Base-by-base conservation (phyloP, 2,888 invertebrate species). In the Amitus sp. region DNA sequence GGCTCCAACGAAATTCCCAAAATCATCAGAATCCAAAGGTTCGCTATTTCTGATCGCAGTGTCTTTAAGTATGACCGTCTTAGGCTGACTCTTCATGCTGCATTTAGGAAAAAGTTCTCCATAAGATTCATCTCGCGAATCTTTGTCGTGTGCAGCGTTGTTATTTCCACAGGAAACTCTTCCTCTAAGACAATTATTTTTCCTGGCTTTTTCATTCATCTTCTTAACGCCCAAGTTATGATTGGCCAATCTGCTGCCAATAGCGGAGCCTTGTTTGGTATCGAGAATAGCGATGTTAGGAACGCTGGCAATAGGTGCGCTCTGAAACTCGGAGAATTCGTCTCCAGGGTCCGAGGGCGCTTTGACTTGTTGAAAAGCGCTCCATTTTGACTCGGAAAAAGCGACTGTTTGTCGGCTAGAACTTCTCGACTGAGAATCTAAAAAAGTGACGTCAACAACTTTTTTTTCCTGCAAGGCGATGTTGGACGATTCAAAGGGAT, bases 291-390 rank as follows among this genome's bases (percentile, higher is more conserved):
- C 68, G 55, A 76, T 67, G 39, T 52, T 73, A 0, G 77, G 70
- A 54, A 70, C 55, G 40, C 56, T 70, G 47, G 53, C 56, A 50
- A 66, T 61, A 2, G 74, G 77, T 45, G 79, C 81, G 68, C 84
- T 84, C 70, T 85, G 85, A 64, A 85, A 85, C 20, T 85, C 85
- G 1, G 83, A 82, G 66, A 85, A 85, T 12, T 85, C 85, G 63
- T 85, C 84, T 37, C 51, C 70, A 1, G 65, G 60, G 46, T 75
- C 74, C 2, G 57, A 27, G 0, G 70, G 64, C 48, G 39, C 43
- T 48, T 68, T 72, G 10, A 18, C 20, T 12, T 51, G 6, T 23
- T 65, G 62, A 33, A 47, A 34, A 23, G 20, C 33, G 49, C 43
- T 49, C 2, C 15, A 7, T 39, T 39, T 39, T n/a, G 17, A 7